Evolutionary conservation across 2,797 vertebrate species (phyloP), one percentile per base, ranked within the genome.

Genomic region (Moxostoma hubbsi): DNA sequence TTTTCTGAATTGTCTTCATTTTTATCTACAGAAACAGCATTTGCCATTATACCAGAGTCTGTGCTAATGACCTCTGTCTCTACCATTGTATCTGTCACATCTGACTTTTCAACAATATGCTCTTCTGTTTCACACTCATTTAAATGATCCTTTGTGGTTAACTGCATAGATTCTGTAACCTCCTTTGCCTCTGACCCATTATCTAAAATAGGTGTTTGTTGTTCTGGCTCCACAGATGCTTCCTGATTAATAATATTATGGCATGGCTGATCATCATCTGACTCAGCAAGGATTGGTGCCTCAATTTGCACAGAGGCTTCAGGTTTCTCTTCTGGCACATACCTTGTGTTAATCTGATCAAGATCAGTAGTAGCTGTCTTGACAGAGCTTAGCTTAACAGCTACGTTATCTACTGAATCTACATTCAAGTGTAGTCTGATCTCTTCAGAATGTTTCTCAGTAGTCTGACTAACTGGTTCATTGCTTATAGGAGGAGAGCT

Each of bases 381-480:
- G 9, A 71, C 18, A 62, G 73, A 64, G 80, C 63, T 68, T 81
- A 89, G 73, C 54, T 89, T 84, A 71, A 82, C 46, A 69, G 61
- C 47, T 11, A 49, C 47, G 10, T 55, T 73, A 73, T 79, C 77
- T 58, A 43, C 70, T 10, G 10, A 18, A 73, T 73, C 77, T 58
- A 79, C 53, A 59, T 51, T 77, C 71, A 82, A 80, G 15, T 74
- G 18, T 55, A 83, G 67, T 53, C 57, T 58, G 61, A 47, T 67
- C 74, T 72, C 76, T 24, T 89, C 83, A 79, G 73, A 66, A 75
- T 64, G 74, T 13, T 78, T 85, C 70, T 88, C 81, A 74, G 64
- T 63, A 50, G 50, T 55, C 6, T 64, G 73, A 75, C 88, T 81
- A 36, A 72, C 51, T 81, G 79, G 86, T 46, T 88, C 77, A 71